phyloP scores from a whole-genome alignment of 2,888 invertebrate genomes.

The Acrocyrtus sp. region DNA sequence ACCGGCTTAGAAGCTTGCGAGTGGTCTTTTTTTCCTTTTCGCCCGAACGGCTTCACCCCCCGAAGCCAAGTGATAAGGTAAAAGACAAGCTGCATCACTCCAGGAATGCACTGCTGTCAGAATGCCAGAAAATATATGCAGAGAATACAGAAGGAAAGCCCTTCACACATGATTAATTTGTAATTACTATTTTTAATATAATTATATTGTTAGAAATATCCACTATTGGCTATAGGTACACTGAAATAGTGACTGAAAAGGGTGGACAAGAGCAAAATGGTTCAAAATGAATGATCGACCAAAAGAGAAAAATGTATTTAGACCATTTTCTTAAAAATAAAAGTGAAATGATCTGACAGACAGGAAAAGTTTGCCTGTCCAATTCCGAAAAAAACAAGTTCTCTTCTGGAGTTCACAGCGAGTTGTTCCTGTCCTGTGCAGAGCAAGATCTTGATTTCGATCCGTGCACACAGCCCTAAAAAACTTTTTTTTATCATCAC shows the following conservation, averaged over 20 bases:
- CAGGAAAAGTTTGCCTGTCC: background rate
- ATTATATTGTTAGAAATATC: background rate
- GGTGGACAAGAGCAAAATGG: constrained; percentile 27
- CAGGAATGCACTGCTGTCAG: background rate
- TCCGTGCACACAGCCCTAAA: background rate
- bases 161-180: constrained; percentile 60
- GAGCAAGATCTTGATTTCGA: background rate
- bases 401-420: background rate
- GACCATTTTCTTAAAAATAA: background rate
- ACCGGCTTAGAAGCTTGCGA: too few species aligned
- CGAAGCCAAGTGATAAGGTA: background rate
- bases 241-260: background rate
- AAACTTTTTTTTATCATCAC: constrained; percentile 1
- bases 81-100: background rate
- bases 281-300: constrained; percentile 44
- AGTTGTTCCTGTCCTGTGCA: too few species aligned
- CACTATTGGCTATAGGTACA: background rate
- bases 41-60: too few species aligned
- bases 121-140: background rate
- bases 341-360: background rate
- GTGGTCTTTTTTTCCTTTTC: too few species aligned
- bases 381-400: too few species aligned
- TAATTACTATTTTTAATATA: constrained; percentile 55
- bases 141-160: constrained; percentile 23
- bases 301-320: constrained; percentile 1